phyloP scores from a whole-genome alignment of 2,797 vertebrate genomes.

The Sebastiscus albofasciatus region DNA sequence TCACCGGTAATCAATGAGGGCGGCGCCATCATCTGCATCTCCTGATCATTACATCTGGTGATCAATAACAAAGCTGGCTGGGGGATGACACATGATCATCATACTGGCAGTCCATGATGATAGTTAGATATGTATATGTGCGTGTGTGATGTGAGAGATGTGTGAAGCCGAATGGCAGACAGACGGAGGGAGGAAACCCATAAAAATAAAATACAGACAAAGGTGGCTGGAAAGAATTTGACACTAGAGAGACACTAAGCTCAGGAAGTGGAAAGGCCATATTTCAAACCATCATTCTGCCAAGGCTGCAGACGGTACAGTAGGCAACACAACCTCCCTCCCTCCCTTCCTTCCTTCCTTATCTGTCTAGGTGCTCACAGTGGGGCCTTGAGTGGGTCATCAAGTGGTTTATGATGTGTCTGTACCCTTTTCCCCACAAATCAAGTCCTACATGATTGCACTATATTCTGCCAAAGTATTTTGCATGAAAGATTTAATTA shows the following conservation, averaged over 20 bases:
- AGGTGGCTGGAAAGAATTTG: slow-evolving; percentile 47
- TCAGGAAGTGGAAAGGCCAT: slow-evolving; percentile 23
- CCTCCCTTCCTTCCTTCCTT: slow-evolving; percentile 28
- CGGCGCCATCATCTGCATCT: slow-evolving; percentile 64
- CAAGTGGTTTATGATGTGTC: not conserved
- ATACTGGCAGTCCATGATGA: slow-evolving; percentile 8
- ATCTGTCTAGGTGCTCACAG: not conserved
- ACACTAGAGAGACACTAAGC: slow-evolving; percentile 14
- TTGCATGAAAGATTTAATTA: not conserved
- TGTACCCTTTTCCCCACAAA: not conserved
- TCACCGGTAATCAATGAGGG: slow-evolving; percentile 70
- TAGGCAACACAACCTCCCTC: slow-evolving; percentile 21
- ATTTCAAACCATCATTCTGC: slow-evolving; percentile 34
- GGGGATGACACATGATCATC: slow-evolving; percentile 35
- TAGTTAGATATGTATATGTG: not conserved
- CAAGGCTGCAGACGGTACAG: slow-evolving; percentile 10
- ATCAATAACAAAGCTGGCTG: slow-evolving; percentile 47
- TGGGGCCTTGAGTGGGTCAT: not conserved
- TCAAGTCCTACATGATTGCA: not conserved
- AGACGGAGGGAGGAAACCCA: not conserved
- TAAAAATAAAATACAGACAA: slow-evolving; percentile 1
- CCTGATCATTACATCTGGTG: slow-evolving; percentile 55
- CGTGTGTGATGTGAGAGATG: not conserved
- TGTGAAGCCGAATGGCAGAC: not conserved
- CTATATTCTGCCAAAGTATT: not conserved